These are phyloP conservation scores for Melanogrammus aeglefinus DNA, from an alignment of 2,797 vertebrate genomes.

Conservation along the genomic window DNA sequence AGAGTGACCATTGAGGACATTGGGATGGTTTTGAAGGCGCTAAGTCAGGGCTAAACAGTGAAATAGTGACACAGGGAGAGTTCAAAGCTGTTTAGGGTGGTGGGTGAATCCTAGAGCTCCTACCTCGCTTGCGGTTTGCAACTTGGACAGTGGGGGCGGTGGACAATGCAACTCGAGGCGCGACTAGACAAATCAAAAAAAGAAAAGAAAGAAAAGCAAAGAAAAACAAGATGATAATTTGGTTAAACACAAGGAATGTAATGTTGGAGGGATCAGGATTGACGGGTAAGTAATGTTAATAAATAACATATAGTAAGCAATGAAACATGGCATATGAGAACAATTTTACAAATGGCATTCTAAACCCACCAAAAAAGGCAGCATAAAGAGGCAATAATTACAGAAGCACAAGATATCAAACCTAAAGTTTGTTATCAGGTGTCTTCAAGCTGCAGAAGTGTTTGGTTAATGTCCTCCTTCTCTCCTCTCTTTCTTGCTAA, in stretches of 20 bases:
- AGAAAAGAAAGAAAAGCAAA: slow-evolving; percentile 58
- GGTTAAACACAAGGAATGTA: slow-evolving; percentile 60
- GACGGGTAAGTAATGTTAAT: not conserved
- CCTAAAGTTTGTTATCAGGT: not conserved
- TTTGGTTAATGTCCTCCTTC: not conserved
- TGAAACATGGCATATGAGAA: not conserved
- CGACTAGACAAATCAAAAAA: slow-evolving; percentile 86
- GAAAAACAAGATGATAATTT: slow-evolving; percentile 62
- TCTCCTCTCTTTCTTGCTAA: not conserved
- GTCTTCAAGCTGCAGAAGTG: not conserved
- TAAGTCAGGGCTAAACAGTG: slow-evolving; percentile 48
- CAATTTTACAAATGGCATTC: not conserved
- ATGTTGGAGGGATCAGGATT: slow-evolving; percentile 41
- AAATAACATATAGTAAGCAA: not conserved
- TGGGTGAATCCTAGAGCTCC: slow-evolving; percentile 73
- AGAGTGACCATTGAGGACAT: slow-evolving; percentile 7
- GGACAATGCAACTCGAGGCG: slow-evolving; percentile 92
- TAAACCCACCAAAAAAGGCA: not conserved
- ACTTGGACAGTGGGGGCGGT: slow-evolving; percentile 92
- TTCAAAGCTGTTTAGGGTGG: too few species aligned
- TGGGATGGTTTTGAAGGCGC: slow-evolving; percentile 32
- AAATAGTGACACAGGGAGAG: slow-evolving; percentile 42
- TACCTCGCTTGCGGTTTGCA: slow-evolving; percentile 98
- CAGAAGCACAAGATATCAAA: not conserved
- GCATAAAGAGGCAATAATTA: not conserved